phyloP scores from a whole-genome alignment of 1,140 invertebrate genomes.

The Rhopalosiphum padi region DNA sequence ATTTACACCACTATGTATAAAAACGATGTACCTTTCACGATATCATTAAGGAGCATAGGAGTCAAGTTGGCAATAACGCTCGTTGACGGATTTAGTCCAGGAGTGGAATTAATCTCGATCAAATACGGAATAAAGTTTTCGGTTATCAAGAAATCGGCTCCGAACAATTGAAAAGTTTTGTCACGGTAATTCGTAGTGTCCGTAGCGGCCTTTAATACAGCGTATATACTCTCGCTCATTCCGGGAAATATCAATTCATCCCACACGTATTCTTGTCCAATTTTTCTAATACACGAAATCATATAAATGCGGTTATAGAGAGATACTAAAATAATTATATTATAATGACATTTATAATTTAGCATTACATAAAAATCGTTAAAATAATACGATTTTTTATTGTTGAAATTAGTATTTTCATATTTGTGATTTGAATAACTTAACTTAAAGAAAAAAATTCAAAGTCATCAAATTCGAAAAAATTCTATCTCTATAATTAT shows the following conservation, averaged over 20 bases:
- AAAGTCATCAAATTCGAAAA: not conserved
- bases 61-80: slow-evolving; percentile 87
- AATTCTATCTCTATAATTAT: not conserved
- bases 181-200: slow-evolving; percentile 83
- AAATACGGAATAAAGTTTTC: slow-evolving; percentile 90
- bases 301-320: not conserved
- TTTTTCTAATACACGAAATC: slow-evolving; percentile 62
- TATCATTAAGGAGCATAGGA: slow-evolving; percentile 86
- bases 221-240: slow-evolving; percentile 87
- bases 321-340: not conserved
- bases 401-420: no score
- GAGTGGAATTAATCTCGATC: slow-evolving; percentile 94
- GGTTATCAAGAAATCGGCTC: slow-evolving; percentile 90
- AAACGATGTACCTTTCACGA: slow-evolving; percentile 79
- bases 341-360: not conserved
- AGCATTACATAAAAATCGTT: no score
- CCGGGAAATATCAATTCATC: slow-evolving; percentile 84
- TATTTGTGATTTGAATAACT: no score
- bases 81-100: slow-evolving; percentile 87
- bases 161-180: slow-evolving; percentile 92
- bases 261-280: slow-evolving; percentile 78
- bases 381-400: no score
- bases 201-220: slow-evolving; percentile 85
- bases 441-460: no score
- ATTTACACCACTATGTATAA: not conserved